Evolutionary conservation across 2,113 vertebrate genomes (phyloP), one percentile per base, ranked within the genome.

Genomic region (Eptatretus burgeri): DNA sequence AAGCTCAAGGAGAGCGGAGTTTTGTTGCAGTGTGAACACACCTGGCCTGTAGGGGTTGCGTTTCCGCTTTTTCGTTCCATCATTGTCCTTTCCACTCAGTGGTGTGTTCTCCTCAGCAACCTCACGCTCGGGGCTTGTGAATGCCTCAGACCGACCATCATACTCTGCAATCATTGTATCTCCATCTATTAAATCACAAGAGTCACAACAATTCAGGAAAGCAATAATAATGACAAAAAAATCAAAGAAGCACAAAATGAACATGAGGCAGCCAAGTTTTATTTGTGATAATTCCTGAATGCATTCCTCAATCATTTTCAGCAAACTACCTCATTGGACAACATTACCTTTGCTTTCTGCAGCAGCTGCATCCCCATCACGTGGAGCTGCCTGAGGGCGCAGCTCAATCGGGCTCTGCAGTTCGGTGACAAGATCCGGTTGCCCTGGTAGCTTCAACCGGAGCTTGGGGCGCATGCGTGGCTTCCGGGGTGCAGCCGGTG

Each of bases 31-130:
- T 62, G 2, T 8, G 16, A 13, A 60, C 69, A 53, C 75, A 95
- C 91, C 91, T 70, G 91, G 91, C 72, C 91, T 78, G 71, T 98
- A 98, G n/a, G 91, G 91, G 74, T 95, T 98, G 73, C 91, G 77
- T 66, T 98, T 98, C 70, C 82, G 82, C 74, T 96, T 96, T 72
- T 87, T 91, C 66, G 77, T 71, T n/a, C 75, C 74, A 2, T 85
- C 81, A 5, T 75, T 63, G 64, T 76, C 76, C 68, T 85, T 80
- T 1, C 68, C 49, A 51, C 75, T 80, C 71, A 87, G 91, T 64
- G 70, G 65, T 64, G 85, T 77, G 10, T 83, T 79, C 63, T 81
- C 85, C 63, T 69, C 71, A 41, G 74, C 71, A 17, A 20, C 20
- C 66, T 91, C 89, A 52, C 85, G 75, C 68, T 96, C 91, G 0